Percentiles rank a stretch among this genome's conserved stretches.
These are phyloP conservation scores for Etia nguti DNA, from an alignment of 2,113 vertebrate species.

Conservation along the genomic window DNA sequence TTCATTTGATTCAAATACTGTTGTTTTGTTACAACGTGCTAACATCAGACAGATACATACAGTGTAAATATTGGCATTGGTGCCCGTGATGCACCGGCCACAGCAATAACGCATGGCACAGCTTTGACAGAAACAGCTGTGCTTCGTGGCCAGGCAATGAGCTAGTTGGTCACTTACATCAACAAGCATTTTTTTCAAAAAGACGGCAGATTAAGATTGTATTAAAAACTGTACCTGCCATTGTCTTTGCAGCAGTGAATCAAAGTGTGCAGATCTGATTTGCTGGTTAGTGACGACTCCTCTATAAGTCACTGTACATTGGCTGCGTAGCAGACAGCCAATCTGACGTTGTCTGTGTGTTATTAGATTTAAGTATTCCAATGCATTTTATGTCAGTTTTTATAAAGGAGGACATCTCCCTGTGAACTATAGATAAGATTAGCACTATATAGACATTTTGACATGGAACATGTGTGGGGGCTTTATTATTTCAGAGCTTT, in stretches of 20 bases:
- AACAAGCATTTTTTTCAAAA: background rate
- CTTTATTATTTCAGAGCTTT: slow-evolving; percentile 17
- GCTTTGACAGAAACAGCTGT: background rate
- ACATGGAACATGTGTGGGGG: slow-evolving; percentile 14
- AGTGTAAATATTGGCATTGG: background rate
- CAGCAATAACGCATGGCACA: background rate
- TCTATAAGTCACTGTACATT: background rate
- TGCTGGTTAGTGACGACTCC: background rate
- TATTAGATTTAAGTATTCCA: slow-evolving; percentile 20
- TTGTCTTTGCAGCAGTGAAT: background rate
- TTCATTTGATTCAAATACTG: background rate
- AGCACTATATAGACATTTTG: background rate
- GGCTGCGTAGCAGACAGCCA: slow-evolving; percentile 11
- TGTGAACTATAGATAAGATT: background rate
- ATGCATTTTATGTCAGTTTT: slow-evolving; percentile 46
- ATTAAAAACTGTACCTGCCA: background rate
- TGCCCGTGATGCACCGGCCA: background rate
- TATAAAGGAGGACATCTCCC: slow-evolving; percentile 23
- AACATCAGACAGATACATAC: background rate
- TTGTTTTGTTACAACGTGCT: background rate
- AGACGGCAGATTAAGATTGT: background rate
- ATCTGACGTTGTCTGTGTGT: slow-evolving; percentile 14
- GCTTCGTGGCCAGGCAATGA: background rate
- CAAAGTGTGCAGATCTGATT: background rate
- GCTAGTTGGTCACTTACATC: background rate